Percentiles rank a stretch among this genome's conserved stretches.
Conservation (phyloP, 2,888 invertebrate species). For the Papilio demoleus region DNA sequence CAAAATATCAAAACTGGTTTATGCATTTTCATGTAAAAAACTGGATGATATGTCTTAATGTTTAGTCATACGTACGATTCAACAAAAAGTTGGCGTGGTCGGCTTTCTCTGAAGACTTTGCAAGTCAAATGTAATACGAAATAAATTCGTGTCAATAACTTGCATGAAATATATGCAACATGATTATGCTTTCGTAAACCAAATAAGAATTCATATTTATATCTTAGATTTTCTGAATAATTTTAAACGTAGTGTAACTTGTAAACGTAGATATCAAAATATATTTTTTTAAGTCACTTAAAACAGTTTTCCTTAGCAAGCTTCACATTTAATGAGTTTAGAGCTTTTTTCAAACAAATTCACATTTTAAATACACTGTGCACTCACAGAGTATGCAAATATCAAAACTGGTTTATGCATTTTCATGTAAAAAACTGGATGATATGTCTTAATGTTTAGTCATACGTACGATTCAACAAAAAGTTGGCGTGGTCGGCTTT, state of each 20-base stretch:
- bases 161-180: conserved; percentile 1
- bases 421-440: conserved; percentile 29
- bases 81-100: conserved; percentile 11
- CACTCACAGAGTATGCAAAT: conserved; percentile 24
- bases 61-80: conserved; percentile 23
- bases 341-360: neutral
- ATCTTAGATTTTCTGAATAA: neutral
- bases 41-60: conserved; percentile 20
- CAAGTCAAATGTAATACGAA: conserved; percentile 27
- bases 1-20: conserved; percentile 21
- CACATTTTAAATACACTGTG: conserved; percentile 7
- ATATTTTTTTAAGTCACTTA: too few relatives aligned
- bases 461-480: conserved; percentile 20
- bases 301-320: too few relatives aligned
- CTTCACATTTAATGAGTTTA: too few relatives aligned
- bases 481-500: conserved; percentile 22
- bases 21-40: conserved; percentile 21
- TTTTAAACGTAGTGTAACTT: neutral
- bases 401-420: conserved; percentile 14
- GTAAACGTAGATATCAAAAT: too few relatives aligned
- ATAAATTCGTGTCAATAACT: conserved; percentile 16
- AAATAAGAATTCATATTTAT: neutral
- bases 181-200: neutral
- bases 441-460: conserved; percentile 20
- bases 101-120: conserved; percentile 30